Evolutionary conservation across 1,140 invertebrate genomes (phyloP).

Genomic region (Mercenaria mercenaria): DNA sequence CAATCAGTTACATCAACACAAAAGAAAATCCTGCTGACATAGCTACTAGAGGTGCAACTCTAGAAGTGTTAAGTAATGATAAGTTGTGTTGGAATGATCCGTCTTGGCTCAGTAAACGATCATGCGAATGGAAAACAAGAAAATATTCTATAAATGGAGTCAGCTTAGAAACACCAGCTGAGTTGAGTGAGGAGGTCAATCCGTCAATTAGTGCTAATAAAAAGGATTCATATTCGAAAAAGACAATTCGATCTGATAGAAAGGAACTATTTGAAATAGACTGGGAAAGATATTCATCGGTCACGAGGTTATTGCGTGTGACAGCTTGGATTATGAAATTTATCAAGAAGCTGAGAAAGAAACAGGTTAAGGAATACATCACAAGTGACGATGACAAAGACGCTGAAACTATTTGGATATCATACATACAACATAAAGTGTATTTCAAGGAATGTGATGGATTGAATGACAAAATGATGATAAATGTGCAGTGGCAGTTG

Average conservation of each 20-base stretch:
- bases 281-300: neutral
- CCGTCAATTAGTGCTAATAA: neutral
- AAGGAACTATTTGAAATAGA: neutral
- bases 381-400: neutral
- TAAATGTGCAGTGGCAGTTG: conserved; percentile 4
- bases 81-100: neutral
- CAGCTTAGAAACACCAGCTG: neutral
- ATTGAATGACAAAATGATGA: neutral
- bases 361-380: neutral
- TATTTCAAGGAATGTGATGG: neutral
- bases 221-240: neutral
- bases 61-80: neutral
- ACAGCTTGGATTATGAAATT: neutral
- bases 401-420: conserved; percentile 23
- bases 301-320: neutral
- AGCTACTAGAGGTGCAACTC: conserved; percentile 1
- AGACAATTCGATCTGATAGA: neutral
- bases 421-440: neutral
- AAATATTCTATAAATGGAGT: neutral
- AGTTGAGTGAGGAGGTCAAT: neutral
- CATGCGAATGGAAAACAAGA: neutral
- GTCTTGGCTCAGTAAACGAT: neutral
- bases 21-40: conserved; percentile 25
- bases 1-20: neutral
- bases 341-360: neutral